Evolutionary conservation across 2,797 vertebrate species (phyloP).

Genomic region (Eremophila alpestris): DNA sequence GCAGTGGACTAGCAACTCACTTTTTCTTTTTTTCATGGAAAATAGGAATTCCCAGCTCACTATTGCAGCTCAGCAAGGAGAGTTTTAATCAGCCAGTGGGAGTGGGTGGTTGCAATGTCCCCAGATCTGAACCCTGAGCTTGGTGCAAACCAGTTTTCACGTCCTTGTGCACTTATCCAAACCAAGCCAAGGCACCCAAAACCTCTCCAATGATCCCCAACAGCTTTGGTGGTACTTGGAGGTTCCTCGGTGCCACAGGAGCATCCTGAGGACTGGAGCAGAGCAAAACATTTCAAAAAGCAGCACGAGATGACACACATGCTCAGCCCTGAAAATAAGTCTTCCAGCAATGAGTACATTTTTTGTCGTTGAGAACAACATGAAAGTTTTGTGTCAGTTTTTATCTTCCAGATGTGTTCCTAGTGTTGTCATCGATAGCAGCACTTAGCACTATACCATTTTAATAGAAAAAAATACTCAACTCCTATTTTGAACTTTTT

Average conservation of each 20-base stretch:
- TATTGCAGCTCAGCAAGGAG: not conserved
- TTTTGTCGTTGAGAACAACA: not conserved
- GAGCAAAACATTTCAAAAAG: not conserved
- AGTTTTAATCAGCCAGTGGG: not conserved
- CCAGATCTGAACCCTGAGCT: not conserved
- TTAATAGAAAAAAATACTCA: slow-evolving; percentile 10
- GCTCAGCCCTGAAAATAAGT: not conserved
- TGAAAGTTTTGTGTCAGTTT: slow-evolving; percentile 37
- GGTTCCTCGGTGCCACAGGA: fast-evolving
- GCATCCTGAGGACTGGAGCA: fast-evolving
- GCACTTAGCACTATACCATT: not conserved
- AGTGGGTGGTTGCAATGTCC: not conserved
- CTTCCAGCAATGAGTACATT: not conserved
- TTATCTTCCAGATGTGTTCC: not conserved
- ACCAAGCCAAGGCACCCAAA: not conserved
- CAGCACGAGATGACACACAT: not conserved
- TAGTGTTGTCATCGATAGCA: not conserved
- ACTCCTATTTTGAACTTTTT: slow-evolving; percentile 47
- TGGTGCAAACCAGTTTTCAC: not conserved
- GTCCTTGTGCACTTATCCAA: not conserved
- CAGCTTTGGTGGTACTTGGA: fast-evolving
- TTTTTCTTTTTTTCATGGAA: not conserved
- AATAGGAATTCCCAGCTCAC: not conserved
- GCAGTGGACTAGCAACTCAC: not conserved
- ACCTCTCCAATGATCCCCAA: fast-evolving